Percentiles rank a stretch among this genome's conserved stretches.
Conservation (phyloP, 2,113 vertebrate species). For the Chloroceryle aenea region DNA sequence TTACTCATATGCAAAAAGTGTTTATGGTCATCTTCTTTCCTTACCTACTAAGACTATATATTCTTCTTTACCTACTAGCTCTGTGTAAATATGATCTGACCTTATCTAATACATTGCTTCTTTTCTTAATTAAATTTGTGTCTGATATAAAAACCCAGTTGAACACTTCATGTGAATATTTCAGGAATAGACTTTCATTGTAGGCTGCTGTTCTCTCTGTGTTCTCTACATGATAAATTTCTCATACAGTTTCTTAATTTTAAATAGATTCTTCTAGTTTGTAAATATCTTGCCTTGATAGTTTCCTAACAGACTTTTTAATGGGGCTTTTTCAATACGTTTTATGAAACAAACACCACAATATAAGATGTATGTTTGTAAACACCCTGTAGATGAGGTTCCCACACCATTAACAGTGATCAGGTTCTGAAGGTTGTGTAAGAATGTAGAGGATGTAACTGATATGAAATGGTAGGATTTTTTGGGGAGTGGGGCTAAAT, state of each 20-base stretch:
- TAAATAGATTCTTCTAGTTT: not conserved
- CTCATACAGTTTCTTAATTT: not conserved
- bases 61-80: not conserved
- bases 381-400: not conserved
- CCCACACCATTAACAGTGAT: rapidly evolving
- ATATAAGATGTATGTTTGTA: not conserved
- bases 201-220: not conserved
- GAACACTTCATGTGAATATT: not conserved
- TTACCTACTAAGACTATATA: not conserved
- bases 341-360: not conserved
- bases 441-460: not conserved
- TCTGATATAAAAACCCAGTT: not conserved
- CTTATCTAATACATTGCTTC: rapidly evolving
- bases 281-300: not conserved
- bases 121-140: not conserved
- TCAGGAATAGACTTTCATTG: not conserved
- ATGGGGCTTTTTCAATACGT: rapidly evolving
- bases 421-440: not conserved
- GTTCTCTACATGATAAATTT: not conserved
- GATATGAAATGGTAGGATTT: not conserved
- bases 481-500: rapidly evolving
- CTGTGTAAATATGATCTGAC: not conserved
- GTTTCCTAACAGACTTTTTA: not conserved
- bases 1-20: not conserved
- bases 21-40: not conserved